A percentile compares a stretch with the other conserved stretches of the same genome.
phyloP scores from a whole-genome alignment of 2,797 vertebrate species.

The Threskiornis aethiopicus region DNA sequence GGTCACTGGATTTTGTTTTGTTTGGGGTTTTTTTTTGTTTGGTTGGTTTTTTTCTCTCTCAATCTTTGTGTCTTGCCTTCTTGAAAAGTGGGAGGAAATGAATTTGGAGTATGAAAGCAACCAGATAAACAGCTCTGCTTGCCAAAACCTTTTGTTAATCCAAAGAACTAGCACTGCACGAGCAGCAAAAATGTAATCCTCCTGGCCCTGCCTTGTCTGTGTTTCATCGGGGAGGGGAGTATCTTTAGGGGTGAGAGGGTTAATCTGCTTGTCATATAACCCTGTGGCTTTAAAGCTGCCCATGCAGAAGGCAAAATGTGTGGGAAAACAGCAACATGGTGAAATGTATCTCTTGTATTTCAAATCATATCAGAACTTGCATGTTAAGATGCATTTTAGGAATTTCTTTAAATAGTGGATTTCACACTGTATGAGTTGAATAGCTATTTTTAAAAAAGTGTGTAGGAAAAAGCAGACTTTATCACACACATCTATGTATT shows the following conservation, averaged over 20 bases:
- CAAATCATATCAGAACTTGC: neutral
- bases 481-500: neutral
- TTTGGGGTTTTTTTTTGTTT: too few species aligned
- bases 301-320: fast-evolving
- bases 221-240: neutral
- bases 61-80: neutral
- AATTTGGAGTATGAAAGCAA: neutral
- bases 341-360: neutral
- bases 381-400: neutral
- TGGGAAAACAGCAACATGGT: fast-evolving
- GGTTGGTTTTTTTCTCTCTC: neutral
- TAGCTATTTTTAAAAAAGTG: neutral
- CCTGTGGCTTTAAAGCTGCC: neutral
- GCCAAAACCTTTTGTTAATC: neutral
- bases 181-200: neutral
- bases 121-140: neutral
- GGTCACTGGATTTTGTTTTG: neutral
- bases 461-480: neutral
- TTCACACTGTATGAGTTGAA: neutral
- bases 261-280: neutral
- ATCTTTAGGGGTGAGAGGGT: neutral
- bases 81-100: neutral
- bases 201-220: neutral
- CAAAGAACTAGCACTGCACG: neutral
- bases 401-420: neutral